phyloP scores from a whole-genome alignment of 2,113 vertebrate species.

The Entelurus aequoreus region DNA sequence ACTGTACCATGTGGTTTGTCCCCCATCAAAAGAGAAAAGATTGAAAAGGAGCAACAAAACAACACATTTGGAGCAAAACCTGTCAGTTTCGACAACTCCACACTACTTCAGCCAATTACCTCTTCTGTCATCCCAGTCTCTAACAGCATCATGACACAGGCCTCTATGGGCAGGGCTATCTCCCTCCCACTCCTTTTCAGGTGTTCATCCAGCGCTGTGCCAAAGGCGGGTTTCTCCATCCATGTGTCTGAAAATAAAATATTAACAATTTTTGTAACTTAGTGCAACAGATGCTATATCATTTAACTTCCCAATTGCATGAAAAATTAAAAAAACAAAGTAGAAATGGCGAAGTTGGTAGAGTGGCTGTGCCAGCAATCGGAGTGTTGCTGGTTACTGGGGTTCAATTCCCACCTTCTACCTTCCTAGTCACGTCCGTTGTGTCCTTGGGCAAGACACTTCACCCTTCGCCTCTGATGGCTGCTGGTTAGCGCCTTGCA shows the following conservation, averaged over 20 bases:
- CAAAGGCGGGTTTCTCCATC: slow-evolving; percentile 95
- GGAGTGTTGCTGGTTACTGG: too few species aligned
- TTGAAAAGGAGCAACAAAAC: too few species aligned
- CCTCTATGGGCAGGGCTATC: slow-evolving; percentile 88
- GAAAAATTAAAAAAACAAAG: neutral
- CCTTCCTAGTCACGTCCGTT: too few species aligned
- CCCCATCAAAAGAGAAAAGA: too few species aligned
- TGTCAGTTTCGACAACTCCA: too few species aligned
- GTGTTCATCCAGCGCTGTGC: slow-evolving; percentile 88
- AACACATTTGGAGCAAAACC: too few species aligned
- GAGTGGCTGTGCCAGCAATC: neutral
- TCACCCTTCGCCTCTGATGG: too few species aligned
- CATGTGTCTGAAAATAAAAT: slow-evolving; percentile 82
- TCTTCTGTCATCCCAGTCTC: slow-evolving; percentile 98
- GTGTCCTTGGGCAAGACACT: too few species aligned
- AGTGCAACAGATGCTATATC: neutral
- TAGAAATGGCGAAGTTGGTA: neutral
- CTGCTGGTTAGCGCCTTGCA: too few species aligned
- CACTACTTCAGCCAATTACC: slow-evolving; percentile 62
- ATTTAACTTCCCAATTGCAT: neutral
- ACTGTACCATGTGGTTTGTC: too few species aligned
- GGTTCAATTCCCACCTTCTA: too few species aligned
- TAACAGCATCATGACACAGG: slow-evolving; percentile 96
- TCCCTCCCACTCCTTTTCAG: slow-evolving; percentile 92
- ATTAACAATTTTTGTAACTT: neutral